Evolutionary conservation across 2,888 invertebrate species (phyloP).

Genomic region (Synergus laeviventris): DNA sequence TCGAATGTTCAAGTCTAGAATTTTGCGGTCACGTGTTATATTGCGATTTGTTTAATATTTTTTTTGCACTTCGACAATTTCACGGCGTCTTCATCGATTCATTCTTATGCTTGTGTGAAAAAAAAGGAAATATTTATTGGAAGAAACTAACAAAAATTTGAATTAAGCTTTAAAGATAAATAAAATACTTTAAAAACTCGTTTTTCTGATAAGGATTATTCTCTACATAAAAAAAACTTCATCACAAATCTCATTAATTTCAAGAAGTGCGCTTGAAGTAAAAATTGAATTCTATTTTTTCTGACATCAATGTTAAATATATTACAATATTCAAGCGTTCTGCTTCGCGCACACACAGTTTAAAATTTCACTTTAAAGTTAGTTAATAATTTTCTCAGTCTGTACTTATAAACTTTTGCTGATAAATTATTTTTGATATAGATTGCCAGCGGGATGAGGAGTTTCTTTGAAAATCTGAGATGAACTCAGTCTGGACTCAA

Average conservation of each 20-base stretch:
- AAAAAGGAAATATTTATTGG: constrained; percentile 25
- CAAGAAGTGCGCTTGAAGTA: background rate
- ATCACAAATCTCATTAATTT: background rate
- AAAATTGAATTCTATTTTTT: background rate
- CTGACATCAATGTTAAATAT: background rate
- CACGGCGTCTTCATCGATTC: background rate
- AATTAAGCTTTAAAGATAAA: background rate
- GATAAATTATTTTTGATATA: constrained; percentile 68
- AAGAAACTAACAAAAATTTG: background rate
- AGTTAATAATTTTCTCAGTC: background rate
- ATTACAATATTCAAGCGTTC: background rate
- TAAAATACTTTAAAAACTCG: background rate
- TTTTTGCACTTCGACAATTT: constrained; percentile 18
- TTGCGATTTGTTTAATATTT: constrained; percentile 1
- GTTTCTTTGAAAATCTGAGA: constrained; percentile 60
- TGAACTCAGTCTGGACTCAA: constrained; percentile 61
- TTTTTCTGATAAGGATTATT: constrained; percentile 7
- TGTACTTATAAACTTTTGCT: constrained; percentile 44
- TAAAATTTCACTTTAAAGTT: background rate
- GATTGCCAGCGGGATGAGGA: constrained; percentile 68
- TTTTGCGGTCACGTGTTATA: constrained; percentile 12
- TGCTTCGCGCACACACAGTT: constrained; percentile 5
- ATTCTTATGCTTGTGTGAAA: background rate
- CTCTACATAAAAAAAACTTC: background rate
- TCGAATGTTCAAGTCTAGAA: constrained; percentile 2